phyloP scores from a whole-genome alignment of 2,888 invertebrate species.

The Nephrotoma flavescens region DNA sequence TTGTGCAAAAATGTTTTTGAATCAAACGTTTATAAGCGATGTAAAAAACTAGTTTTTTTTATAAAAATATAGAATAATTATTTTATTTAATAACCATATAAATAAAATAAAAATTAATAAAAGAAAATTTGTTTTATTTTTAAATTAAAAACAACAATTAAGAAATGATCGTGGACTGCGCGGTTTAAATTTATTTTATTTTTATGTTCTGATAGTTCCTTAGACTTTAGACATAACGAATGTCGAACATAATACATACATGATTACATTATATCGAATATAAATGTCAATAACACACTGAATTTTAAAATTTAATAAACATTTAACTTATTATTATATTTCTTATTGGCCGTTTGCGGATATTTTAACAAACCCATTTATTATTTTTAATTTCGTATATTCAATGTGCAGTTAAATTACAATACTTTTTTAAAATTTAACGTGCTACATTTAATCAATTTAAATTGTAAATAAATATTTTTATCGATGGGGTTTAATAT shows the following conservation, averaged over 20 bases:
- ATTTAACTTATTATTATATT: neutral
- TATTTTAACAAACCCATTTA: neutral
- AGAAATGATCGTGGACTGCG: neutral
- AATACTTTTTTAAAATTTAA: no score
- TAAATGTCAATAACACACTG: neutral
- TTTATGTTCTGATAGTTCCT: neutral
- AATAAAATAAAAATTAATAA: neutral
- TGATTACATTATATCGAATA: neutral
- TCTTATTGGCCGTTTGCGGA: neutral
- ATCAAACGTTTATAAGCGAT: no score
- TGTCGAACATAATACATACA: neutral
- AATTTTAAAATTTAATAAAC: neutral
- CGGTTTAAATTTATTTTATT: neutral
- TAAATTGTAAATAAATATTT: neutral
- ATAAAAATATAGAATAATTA: no score
- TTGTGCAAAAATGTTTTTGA: neutral
- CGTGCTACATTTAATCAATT: neutral
- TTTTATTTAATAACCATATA: neutral
- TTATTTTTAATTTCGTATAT: neutral
- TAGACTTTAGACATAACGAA: no score
- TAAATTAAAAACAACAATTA: neutral
- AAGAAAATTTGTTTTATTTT: neutral
- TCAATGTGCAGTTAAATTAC: neutral
- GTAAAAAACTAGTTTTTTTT: neutral
- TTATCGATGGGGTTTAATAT: neutral